A percentile compares a stretch with the other conserved stretches of the same genome.
phyloP scores from a whole-genome alignment of 2,113 vertebrate genomes.

The Nothocercus nigrocapillus region DNA sequence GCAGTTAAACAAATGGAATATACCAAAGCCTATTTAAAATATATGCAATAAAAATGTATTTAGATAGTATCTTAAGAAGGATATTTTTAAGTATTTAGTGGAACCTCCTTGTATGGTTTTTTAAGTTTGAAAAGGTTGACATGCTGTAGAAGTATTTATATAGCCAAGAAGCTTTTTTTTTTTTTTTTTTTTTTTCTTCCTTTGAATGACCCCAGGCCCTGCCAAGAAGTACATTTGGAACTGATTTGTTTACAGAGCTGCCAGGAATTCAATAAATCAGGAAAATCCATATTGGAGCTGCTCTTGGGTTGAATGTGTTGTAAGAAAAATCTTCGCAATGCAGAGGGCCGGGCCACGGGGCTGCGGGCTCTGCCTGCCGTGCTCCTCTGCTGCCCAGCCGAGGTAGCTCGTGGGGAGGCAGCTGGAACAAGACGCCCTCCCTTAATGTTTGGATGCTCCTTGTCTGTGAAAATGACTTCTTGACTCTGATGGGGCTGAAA shows the following conservation, averaged over 20 bases:
- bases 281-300: slow-evolving; percentile 50
- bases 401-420: slow-evolving; percentile 76
- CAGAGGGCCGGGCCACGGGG: slow-evolving; percentile 45
- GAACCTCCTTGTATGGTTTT: background rate
- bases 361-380: slow-evolving; percentile 26
- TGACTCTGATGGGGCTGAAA: background rate
- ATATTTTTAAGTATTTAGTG: background rate
- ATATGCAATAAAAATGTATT: background rate
- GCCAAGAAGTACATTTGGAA: slow-evolving; percentile 62
- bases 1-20: background rate
- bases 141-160: background rate
- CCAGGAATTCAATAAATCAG: slow-evolving; percentile 58
- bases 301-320: slow-evolving; percentile 31
- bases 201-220: slow-evolving; percentile 35
- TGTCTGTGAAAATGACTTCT: slow-evolving; percentile 19
- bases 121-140: background rate
- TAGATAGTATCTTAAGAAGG: background rate
- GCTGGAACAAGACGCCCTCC: slow-evolving; percentile 78
- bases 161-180: background rate
- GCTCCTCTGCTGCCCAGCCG: slow-evolving; percentile 21
- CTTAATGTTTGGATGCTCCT: slow-evolving; percentile 55
- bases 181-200: background rate
- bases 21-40: background rate
- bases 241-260: slow-evolving; percentile 60
- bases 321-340: slow-evolving; percentile 72